Evolutionary conservation across 1,140 invertebrate species (phyloP).

Genomic region (Drosophila elegans): DNA sequence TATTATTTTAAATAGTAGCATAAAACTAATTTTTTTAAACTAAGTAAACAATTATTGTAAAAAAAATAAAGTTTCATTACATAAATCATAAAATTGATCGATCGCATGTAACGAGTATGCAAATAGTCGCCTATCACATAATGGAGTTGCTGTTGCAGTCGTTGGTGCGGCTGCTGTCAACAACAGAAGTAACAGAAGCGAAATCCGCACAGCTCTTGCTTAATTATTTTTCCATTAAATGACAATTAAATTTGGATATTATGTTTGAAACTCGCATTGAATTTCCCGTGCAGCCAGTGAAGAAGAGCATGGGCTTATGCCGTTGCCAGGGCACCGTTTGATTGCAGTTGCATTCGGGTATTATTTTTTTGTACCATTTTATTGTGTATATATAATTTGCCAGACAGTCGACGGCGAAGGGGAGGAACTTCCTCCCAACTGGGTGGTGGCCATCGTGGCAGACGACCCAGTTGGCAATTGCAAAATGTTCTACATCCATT

Average conservation of each 20-base stretch:
- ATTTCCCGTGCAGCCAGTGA: conserved; percentile 4
- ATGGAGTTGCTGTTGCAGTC: not conserved
- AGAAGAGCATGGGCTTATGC: not conserved
- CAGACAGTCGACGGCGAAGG: conserved; percentile 19
- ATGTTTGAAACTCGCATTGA: conserved; percentile 30
- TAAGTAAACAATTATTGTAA: too few relatives aligned
- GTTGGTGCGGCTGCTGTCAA: conserved; percentile 22
- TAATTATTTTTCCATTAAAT: conserved; percentile 74
- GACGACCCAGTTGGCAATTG: conserved; percentile 49
- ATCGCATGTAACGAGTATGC: conserved; percentile 16
- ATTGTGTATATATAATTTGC: conserved; percentile 38
- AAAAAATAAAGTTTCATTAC: too few relatives aligned
- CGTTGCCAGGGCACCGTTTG: conserved; percentile 48
- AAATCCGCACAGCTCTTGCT: conserved; percentile 36
- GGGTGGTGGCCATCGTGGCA: conserved; percentile 10
- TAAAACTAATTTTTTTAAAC: not conserved
- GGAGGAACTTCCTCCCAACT: not conserved
- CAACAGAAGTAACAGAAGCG: conserved; percentile 19
- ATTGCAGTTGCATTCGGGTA: conserved; percentile 42
- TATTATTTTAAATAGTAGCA: too few relatives aligned
- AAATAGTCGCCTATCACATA: conserved; percentile 15
- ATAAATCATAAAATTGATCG: not conserved
- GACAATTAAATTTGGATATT: conserved; percentile 64
- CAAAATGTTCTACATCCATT: conserved; percentile 58
- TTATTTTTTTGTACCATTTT: conserved; percentile 27